Evolutionary conservation across 2,113 vertebrate species (phyloP), one percentile per base, ranked within the genome.

Genomic region (Muntiacus muntjak): DNA sequence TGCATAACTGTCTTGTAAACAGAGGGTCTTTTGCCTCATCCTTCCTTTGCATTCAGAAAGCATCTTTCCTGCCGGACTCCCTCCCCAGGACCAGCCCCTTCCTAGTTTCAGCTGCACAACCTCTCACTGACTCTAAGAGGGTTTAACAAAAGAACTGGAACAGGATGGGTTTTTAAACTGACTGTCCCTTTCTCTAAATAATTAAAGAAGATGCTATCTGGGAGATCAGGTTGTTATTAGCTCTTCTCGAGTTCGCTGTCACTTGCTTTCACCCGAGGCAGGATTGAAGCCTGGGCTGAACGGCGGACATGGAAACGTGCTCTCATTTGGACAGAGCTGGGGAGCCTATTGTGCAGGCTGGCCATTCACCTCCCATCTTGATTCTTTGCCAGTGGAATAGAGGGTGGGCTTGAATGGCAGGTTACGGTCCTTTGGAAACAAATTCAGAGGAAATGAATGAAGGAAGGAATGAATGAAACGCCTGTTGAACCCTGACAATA

Each of bases 201-300:
- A 98, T 98, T 98, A 94, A 98, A 93, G 98, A 97, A 97, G 97
- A 97, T 97, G 64, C 89, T 98, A 98, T 98, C 97, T 2, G 62
- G 79, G 71, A 89, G 95, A 98, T 98, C 97, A 67, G 84, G 97
- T 97, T 98, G 94, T 97, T 96, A 98, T 97, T 76, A 96, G 89
- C 76, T 74, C 94, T 91, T 98, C 97, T 98, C 93, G 40, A 91
- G 87, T 97, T 98, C 91, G 5, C 94, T 81, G 91, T 95, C 97
- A 97, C 62, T 97, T 23, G 40, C 88, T 93, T 62, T 94, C 91
- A 76, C 89, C 85, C 67, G 60, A 87, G 67, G 83, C 96, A 50
- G 92, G 94, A 97, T 55, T 96, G 95, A 95, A 91, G 64, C 82
- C 0, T 94, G 71, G 78, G 23, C 28, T 81, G 28, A 84, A 76